These are phyloP conservation scores for Vidua macroura DNA, from an alignment of 2,113 vertebrate genomes.

Conservation along the genomic window DNA sequence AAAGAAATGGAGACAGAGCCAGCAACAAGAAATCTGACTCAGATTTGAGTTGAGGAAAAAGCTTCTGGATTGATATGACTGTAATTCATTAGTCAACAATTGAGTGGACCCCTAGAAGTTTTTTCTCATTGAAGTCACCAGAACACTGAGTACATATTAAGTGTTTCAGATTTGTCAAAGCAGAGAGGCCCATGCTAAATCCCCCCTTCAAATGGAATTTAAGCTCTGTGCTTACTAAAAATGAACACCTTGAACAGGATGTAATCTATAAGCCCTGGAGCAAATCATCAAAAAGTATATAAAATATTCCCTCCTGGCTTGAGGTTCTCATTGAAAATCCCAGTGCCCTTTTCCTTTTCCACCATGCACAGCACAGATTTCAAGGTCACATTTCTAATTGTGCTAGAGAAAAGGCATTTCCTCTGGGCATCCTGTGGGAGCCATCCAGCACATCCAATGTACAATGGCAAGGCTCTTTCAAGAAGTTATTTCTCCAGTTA, in stretches of 20 bases:
- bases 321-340: not conserved
- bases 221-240: not conserved
- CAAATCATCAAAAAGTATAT: not conserved
- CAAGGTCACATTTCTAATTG: not conserved
- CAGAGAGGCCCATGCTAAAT: not conserved
- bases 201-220: not conserved
- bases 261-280: not conserved
- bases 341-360: not conserved
- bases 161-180: not conserved
- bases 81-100: not conserved
- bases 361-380: not conserved
- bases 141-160: fast-evolving
- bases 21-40: not conserved
- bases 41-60: not conserved
- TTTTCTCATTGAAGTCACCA: not conserved
- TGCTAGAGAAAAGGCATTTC: not conserved
- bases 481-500: not conserved
- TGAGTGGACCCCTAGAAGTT: not conserved
- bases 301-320: not conserved
- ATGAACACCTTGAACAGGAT: not conserved
- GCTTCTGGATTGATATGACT: not conserved
- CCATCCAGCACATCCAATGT: not conserved
- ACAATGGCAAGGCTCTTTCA: not conserved
- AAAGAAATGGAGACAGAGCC: not conserved
- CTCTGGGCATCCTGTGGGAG: not conserved